Evolutionary conservation across 2,113 vertebrate genomes (phyloP), one percentile per base, ranked within the genome.

Genomic region (Dasyornis broadbenti): DNA sequence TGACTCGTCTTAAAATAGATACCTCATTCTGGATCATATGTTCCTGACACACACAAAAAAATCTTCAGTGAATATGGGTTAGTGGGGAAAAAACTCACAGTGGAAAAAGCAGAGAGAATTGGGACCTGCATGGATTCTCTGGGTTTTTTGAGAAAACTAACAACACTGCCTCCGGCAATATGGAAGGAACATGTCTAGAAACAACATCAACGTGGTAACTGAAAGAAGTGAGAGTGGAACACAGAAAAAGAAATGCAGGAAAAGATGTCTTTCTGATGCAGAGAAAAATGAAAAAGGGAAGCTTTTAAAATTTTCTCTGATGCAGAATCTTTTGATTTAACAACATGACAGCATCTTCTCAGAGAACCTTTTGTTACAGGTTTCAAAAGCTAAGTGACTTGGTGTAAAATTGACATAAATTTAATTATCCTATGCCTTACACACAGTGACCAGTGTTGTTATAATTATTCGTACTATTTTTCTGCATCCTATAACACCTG

Each of bases 21-120:
- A 99, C 99, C 86, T 99, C 99, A 11, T 99, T 99, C 97, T 99
- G 99, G 90, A 99, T 99, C 99, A 99, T 99, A 94, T 99, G 99
- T 42, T 99, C 99, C 99, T 99, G 96, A 44, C 31, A 96, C 59
- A 82, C 15, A 94, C 18, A 63, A 61, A 88, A n/a, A 96, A 89
- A 84, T 30, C 11, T 71, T 76, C 39, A 87, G 23, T 96, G 16
- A 89, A 42, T 63, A 30, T 1, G 15, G 17, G 47, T 89, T 70
- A 22, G 44, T 61, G n/a, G 64, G 47, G 6, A 86, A 50, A 81
- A 77, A 5, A 40, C 9, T 75, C 24, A 44, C 33, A 86, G 60
- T 16, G 13, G 45, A 78, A 82, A 86, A 86, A 42, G 8, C 61
- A 94, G 57, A 81, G 13, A 68, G 11, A 39, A 71, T 21, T 81